Conservation (phyloP, 1,140 invertebrate genomes). For the Cydia fagiglandana region DNA sequence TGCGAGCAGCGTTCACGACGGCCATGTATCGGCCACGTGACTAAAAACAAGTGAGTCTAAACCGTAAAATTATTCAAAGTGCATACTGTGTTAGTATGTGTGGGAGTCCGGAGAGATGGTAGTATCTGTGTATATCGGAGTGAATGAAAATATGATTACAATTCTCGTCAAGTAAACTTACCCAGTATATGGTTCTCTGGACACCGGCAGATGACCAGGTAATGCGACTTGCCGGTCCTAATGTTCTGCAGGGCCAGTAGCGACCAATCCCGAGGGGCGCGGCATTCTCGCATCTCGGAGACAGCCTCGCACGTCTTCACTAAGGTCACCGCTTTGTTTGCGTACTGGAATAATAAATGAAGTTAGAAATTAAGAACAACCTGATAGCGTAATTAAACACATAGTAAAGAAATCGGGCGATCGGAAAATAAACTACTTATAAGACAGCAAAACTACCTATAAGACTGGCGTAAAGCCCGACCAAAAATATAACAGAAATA, state of each 20-base stretch:
- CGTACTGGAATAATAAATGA: conserved; percentile 61
- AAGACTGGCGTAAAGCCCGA: too few relatives aligned
- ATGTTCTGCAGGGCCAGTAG: conserved; percentile 94
- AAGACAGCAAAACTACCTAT: too few relatives aligned
- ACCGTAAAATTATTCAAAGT: too few relatives aligned
- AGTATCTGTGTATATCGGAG: too few relatives aligned
- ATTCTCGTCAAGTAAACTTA: conserved; percentile 65
- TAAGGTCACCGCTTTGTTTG: conserved; percentile 88
- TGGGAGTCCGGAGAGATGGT: too few relatives aligned
- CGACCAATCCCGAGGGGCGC: conserved; percentile 94
- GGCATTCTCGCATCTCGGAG: conserved; percentile 92
- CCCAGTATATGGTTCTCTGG: conserved; percentile 90
- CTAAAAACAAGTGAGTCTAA: too few relatives aligned
- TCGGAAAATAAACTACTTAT: too few relatives aligned
- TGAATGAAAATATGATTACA: too few relatives aligned
- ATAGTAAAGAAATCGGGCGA: not conserved
- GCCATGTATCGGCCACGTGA: too few relatives aligned
- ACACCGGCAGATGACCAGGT: conserved; percentile 95
- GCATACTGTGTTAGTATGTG: too few relatives aligned
- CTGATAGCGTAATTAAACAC: not conserved
- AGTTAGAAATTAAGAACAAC: not conserved
- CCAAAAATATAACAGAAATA: too few relatives aligned
- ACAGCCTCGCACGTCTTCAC: conserved; percentile 96
- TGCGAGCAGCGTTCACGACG: too few relatives aligned
- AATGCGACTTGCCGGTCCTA: conserved; percentile 95